phyloP scores from a whole-genome alignment of 2,113 vertebrate genomes.

The Emydocephalus ijimae region DNA sequence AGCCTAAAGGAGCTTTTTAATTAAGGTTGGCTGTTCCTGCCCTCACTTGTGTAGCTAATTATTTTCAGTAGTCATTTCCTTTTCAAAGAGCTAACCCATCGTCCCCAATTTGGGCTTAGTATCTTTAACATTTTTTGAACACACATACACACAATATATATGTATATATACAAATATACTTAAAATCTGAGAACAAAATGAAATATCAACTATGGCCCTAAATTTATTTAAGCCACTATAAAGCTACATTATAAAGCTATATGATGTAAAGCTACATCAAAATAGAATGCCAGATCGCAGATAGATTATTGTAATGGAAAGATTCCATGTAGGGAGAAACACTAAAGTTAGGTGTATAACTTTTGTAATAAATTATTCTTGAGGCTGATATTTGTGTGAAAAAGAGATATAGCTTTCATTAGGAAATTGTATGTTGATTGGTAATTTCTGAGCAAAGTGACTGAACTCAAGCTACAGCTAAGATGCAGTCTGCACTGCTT shows the following conservation, averaged over 20 bases:
- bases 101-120: neutral
- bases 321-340: neutral
- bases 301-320: neutral
- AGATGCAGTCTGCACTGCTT: neutral
- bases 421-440: neutral
- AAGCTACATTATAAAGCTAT: neutral
- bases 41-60: slow-evolving; percentile 31
- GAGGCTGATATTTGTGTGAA: neutral
- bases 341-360: neutral
- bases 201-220: neutral
- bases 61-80: slow-evolving; percentile 25
- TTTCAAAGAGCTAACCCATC: neutral
- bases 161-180: neutral
- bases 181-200: neutral
- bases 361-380: neutral
- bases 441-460: neutral
- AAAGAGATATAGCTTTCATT: neutral
- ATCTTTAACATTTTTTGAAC: neutral
- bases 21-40: slow-evolving; percentile 6
- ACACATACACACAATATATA: too few relatives aligned
- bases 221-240: neutral
- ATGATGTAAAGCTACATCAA: neutral
- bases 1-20: slow-evolving; percentile 21
- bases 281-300: neutral
- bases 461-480: neutral